A percentile compares a stretch with the other conserved stretches of the same genome.
phyloP scores from a whole-genome alignment of 2,113 vertebrate genomes.

The Phycodurus eques region DNA sequence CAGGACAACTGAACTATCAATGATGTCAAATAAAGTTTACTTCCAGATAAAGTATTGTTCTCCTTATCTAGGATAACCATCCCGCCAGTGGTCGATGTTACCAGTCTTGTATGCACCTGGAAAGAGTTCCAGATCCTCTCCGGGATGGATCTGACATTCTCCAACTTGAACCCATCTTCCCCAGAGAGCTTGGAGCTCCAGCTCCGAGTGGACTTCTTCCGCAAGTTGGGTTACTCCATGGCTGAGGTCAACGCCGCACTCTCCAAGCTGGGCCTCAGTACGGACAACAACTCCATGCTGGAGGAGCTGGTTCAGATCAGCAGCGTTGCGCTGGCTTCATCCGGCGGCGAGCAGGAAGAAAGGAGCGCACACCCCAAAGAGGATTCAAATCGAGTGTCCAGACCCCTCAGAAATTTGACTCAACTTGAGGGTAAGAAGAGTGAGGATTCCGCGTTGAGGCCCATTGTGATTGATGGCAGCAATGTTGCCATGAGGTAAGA shows the following conservation, averaged over 20 bases:
- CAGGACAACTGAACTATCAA: no score
- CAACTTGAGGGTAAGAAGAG: slow-evolving; percentile 48
- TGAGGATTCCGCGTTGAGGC: slow-evolving; percentile 75
- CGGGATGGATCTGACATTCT: slow-evolving; percentile 51
- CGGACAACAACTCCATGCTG: slow-evolving; percentile 88
- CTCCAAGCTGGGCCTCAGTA: slow-evolving; percentile 79
- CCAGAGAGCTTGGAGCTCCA: slow-evolving; percentile 70
- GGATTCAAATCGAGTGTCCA: slow-evolving; percentile 55
- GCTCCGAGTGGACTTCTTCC: slow-evolving; percentile 87
- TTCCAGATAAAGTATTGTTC: not conserved
- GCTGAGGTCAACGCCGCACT: slow-evolving; percentile 79
- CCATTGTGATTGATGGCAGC: slow-evolving; percentile 93
- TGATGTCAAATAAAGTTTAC: no score
- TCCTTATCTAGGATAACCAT: not conserved
- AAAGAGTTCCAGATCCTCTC: slow-evolving; percentile 19
- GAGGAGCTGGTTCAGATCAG: slow-evolving; percentile 86
- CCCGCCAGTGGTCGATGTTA: not conserved
- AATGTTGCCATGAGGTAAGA: slow-evolving; percentile 95
- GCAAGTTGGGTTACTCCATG: slow-evolving; percentile 88
- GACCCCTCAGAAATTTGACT: slow-evolving; percentile 27
- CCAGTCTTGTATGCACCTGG: slow-evolving; percentile 20
- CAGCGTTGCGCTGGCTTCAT: slow-evolving; percentile 26
- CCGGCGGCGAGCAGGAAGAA: slow-evolving; percentile 59
- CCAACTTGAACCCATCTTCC: slow-evolving; percentile 14
- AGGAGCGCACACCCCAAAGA: slow-evolving; percentile 59